Conservation (phyloP, 2,113 vertebrate genomes). For the Odocoileus virginianus region DNA sequence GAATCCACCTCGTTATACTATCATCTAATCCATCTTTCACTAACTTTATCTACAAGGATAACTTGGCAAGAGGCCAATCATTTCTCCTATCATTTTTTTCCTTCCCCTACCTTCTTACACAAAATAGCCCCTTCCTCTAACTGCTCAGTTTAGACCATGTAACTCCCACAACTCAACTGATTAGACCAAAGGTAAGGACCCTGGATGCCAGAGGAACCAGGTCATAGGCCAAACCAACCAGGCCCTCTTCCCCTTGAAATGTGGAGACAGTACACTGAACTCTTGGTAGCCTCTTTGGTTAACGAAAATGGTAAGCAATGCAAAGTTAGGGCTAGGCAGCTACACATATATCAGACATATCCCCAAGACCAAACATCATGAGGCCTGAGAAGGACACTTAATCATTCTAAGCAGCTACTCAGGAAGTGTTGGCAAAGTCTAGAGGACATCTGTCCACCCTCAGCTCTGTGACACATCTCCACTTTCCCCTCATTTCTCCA, state of each 20-base stretch:
- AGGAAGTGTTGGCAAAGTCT: not conserved
- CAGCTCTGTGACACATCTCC: not conserved
- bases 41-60: slow-evolving; percentile 9
- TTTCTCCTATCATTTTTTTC: not conserved
- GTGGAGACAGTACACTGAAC: not conserved
- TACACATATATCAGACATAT: not conserved
- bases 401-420: not conserved
- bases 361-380: not conserved
- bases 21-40: slow-evolving; percentile 3
- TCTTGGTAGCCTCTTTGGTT: not conserved
- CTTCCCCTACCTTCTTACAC: not conserved
- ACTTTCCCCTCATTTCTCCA: not conserved
- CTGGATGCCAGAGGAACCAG: not conserved
- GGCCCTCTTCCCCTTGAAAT: not conserved
- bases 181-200: not conserved
- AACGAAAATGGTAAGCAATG: not conserved
- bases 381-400: not conserved
- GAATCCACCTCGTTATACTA: not conserved
- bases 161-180: not conserved
- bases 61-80: not conserved
- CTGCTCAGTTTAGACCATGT: not conserved
- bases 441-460: not conserved
- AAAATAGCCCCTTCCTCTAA: not conserved
- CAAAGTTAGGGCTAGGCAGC: not conserved
- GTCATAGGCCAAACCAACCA: not conserved